These are phyloP conservation scores for Incurvaria masculella DNA, from an alignment of 2,888 invertebrate genomes.

Conservation along the genomic window DNA sequence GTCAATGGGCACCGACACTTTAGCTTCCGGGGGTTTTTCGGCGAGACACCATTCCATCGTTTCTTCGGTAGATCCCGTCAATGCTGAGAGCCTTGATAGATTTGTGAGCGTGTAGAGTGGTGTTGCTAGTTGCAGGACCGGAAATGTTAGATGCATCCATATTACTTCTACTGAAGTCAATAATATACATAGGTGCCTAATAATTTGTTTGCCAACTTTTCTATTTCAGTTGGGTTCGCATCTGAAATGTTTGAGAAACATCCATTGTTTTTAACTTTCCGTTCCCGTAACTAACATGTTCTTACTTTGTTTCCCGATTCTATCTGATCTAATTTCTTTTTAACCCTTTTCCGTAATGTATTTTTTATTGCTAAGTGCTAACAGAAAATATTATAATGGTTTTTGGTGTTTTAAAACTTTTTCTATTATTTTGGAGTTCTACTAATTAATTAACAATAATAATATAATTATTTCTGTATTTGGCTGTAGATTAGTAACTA, in stretches of 20 bases:
- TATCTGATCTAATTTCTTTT: no score
- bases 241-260: no score
- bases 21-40: conserved; percentile 81
- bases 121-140: neutral
- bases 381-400: conserved; percentile 16
- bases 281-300: neutral
- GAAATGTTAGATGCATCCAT: neutral
- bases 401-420: conserved; percentile 5
- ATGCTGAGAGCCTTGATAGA: neutral
- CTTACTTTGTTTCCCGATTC: no score
- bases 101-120: neutral
- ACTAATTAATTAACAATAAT: conserved; percentile 1
- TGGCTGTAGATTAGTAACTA: neutral
- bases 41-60: conserved; percentile 82
- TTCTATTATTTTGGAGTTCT: neutral
- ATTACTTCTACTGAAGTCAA: neutral
- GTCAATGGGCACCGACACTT: conserved; percentile 62
- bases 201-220: no score
- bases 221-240: no score
- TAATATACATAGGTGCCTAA: no score
- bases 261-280: neutral
- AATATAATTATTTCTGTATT: neutral
- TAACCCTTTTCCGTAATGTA: no score
- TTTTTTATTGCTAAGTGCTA: conserved; percentile 23
- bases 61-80: conserved; percentile 70